Conservation (phyloP, 2,797 vertebrate species). For the Falco biarmicus region DNA sequence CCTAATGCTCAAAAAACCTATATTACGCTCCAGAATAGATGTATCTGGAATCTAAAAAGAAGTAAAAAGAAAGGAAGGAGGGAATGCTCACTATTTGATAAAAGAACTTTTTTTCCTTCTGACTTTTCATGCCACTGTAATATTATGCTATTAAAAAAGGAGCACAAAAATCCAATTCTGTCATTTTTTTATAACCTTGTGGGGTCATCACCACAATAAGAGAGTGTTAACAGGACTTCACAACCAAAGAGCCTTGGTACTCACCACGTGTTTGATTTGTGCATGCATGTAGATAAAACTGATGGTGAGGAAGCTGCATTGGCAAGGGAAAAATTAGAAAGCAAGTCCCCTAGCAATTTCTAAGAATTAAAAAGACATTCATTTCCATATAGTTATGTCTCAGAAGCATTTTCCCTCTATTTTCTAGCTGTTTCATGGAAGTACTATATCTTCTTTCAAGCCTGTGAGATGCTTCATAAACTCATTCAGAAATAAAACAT, state of each 20-base stretch:
- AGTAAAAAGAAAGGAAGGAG: not conserved
- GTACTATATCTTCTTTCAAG: not conserved
- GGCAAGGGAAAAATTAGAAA: not conserved
- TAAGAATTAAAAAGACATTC: not conserved
- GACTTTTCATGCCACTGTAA: not conserved
- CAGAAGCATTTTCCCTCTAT: not conserved
- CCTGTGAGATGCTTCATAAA: not conserved
- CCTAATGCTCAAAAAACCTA: not conserved
- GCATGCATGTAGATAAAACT: not conserved
- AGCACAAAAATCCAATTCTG: not conserved
- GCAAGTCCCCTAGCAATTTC: not conserved
- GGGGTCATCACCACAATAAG: not conserved
- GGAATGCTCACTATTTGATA: not conserved
- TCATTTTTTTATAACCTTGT: not conserved
- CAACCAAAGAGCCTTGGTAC: not conserved
- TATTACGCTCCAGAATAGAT: not conserved
- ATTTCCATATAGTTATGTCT: not conserved
- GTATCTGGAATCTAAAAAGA: not conserved
- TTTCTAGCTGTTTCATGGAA: not conserved
- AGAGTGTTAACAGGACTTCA: not conserved
- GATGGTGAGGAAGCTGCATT: not conserved
- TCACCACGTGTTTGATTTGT: accelerated
- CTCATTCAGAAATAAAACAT: not conserved
- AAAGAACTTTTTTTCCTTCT: not conserved
- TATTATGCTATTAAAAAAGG: not conserved